Evolutionary conservation across 1,140 invertebrate genomes (phyloP).

Genomic region (Drosophila bocqueti): DNA sequence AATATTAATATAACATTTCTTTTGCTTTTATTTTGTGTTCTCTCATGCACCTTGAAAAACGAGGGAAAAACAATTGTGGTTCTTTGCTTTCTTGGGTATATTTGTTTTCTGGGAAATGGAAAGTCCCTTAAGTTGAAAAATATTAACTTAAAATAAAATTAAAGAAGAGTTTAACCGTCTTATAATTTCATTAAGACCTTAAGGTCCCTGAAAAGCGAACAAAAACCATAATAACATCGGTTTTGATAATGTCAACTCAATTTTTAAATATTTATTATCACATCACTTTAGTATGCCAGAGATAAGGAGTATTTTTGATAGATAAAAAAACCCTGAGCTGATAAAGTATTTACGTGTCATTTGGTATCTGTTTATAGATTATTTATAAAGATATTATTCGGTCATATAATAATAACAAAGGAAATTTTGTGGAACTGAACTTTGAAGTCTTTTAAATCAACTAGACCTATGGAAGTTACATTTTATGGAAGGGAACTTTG

Average conservation of each 20-base stretch:
- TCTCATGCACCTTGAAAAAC: constrained; percentile 37
- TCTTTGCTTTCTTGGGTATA: background rate
- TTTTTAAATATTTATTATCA: constrained; percentile 38
- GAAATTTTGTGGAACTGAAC: background rate
- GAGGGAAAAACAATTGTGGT: constrained; percentile 24
- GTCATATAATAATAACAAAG: background rate
- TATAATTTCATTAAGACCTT: background rate
- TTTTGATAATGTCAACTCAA: constrained; percentile 21
- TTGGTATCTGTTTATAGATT: background rate
- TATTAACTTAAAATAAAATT: too few relatives aligned
- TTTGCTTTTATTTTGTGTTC: constrained; percentile 16
- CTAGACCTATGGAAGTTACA: too few relatives aligned
- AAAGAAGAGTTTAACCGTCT: too few relatives aligned
- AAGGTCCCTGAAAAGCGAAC: background rate
- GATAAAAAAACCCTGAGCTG: constrained; percentile 17
- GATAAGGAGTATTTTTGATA: constrained; percentile 22
- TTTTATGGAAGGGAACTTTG: background rate
- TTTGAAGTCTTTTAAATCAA: too few relatives aligned
- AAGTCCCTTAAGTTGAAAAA: rapidly evolving
- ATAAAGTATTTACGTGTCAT: constrained; percentile 9
- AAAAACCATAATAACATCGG: constrained; percentile 7
- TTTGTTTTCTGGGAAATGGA: background rate
- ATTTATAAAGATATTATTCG: constrained; percentile 18
- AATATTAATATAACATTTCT: constrained; percentile 84
- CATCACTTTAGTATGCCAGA: constrained; percentile 28